These are phyloP conservation scores for Pheosia gnoma DNA, from an alignment of 2,888 invertebrate genomes.

Conservation along the genomic window DNA sequence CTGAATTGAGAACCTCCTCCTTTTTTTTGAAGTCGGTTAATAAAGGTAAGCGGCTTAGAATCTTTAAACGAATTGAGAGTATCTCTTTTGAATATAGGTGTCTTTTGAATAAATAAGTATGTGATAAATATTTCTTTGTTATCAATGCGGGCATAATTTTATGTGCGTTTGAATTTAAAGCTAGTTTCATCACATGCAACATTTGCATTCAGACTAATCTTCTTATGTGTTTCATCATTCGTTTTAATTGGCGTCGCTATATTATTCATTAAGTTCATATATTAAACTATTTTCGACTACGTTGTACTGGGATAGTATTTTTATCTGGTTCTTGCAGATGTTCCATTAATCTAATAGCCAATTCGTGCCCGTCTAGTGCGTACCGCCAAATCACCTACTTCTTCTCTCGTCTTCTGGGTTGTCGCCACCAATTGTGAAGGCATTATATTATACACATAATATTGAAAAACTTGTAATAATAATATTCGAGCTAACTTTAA, in stretches of 20 bases:
- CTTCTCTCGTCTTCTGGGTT: no score
- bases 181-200: background rate
- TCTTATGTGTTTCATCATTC: background rate
- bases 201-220: background rate
- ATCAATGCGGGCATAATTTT: background rate
- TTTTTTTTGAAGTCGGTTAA: no score
- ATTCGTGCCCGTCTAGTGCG: background rate
- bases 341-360: background rate
- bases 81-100: background rate
- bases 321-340: background rate
- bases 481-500: no score
- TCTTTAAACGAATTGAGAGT: background rate
- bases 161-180: background rate
- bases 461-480: no score
- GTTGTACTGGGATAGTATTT: background rate
- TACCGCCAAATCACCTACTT: conserved; percentile 21
- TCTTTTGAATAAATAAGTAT: background rate
- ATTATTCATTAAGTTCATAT: background rate
- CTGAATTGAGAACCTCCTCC: no score
- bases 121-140: conserved; percentile 1
- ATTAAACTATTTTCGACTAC: background rate
- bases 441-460: no score
- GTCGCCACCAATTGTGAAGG: no score
- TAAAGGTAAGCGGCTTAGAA: conserved; percentile 4
- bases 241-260: background rate